Base-by-base conservation (phyloP, 2,113 vertebrate genomes). In the Ceuthmochares aereus region DNA sequence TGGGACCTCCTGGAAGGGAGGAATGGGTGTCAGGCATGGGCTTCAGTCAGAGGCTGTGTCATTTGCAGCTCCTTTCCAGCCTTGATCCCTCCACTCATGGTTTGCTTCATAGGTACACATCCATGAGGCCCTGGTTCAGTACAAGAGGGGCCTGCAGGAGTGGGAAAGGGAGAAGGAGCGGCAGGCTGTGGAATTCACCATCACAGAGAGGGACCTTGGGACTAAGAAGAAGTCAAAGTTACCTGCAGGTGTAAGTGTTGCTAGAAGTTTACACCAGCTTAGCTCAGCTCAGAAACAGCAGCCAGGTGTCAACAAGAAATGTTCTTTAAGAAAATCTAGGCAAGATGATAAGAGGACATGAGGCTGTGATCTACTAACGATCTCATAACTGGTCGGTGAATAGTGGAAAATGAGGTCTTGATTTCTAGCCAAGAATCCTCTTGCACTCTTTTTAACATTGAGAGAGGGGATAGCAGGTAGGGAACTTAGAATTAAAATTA, bases 141-240 rank as follows among this genome's bases (percentile, higher is more conserved):
- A 99, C 29, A 68, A 97, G 12, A 92, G 84, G 40, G 98, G 98
- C 14, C 76, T 99, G 63, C 95, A 87, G 54, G 81, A 80, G 14
- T 99, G 98, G 98, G 97, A 99, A 76, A 90, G 95, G 7, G 98
- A 98, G 82, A 98, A 97, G 74, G 42, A 90, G 29, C 97, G 97
- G 16, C 98, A 98, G 92, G 92, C 94, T 77, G 69, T 98, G 36
- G 98, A 99, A 91, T 99, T 99, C 81, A 98, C 95, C 37, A 97
- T 99, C 94, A 99, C 98, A 2, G 99, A 99, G 58, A 97, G 82
- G 81, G 95, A 96, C 54, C 90, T 96, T 60, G 68, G 72, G n/a
- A 89, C 92, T 22, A 73, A 95, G 59, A 87, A 78, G 66, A 92
- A 95, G 60, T 37, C 10, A 32, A 74, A 49, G 2, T 70, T 63